Evolutionary conservation across 2,797 vertebrate genomes (phyloP), one percentile per base, ranked within the genome.

Genomic region (Phataginus tetradactyla): DNA sequence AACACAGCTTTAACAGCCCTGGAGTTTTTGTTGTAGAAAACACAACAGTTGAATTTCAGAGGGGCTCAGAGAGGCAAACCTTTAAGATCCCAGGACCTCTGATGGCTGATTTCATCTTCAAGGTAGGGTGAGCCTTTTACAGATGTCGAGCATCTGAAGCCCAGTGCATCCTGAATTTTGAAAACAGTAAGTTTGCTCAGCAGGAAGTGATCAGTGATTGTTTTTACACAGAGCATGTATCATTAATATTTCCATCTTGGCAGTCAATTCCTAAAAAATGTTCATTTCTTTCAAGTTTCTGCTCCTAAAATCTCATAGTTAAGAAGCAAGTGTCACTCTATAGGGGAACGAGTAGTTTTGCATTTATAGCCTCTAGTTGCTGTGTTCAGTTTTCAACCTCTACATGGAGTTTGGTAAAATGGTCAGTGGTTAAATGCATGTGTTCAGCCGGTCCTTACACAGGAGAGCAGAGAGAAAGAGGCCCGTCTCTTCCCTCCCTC

Each of bases 41-140:
- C 97, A 99, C 99, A 37, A 99, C 99, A 0, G 96, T 99, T 91
- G 99, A 99, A 97, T 99, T 99, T 97, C 99, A 99, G 97, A 99
- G 98, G 96, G 98, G 98, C 45, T 90, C 98, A 1, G 99, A 99
- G 61, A 98, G 99, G 95, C 99, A 99, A 98, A 98, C 98, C 1
- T 81, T 99, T 53, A 99, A 98, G 97, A 98, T 99, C 21, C 98
- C 98, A 0, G 99, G 99, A 6, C 99, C 99, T 34, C 98, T 99
- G 85, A 98, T 97, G 45, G 99, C 99, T 34, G 99, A 99, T 97
- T 99, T 99, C 98, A 99, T 99, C 90, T 98, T 99, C 97, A 99
- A 99, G 99, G 99, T 99, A 98, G 96, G 98, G 39, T 5, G 11
- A 34, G 4, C 53, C 0, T 68, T 23, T 21, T n/a, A 1, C 37